Evolutionary conservation across 2,797 vertebrate genomes (phyloP).

Genomic region (Loriculus beryllinus): DNA sequence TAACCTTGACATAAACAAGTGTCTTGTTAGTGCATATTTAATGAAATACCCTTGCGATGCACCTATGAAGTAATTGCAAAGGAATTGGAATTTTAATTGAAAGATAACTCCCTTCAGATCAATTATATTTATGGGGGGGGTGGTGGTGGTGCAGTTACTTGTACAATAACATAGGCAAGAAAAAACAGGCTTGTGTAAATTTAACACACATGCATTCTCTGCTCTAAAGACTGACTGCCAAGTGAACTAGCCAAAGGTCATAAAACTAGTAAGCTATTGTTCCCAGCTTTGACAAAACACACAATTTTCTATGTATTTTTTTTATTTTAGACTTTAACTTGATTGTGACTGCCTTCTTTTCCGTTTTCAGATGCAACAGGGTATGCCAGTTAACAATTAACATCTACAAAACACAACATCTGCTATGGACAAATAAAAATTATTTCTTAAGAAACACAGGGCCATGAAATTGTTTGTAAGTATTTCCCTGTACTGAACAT

Average conservation of each 20-base stretch:
- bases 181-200: background rate
- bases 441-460: background rate
- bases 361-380: background rate
- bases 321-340: background rate
- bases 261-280: background rate
- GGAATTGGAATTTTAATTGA: background rate
- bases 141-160: background rate
- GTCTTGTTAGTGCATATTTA: background rate
- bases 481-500: background rate
- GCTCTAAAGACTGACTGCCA: background rate
- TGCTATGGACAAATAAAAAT: background rate
- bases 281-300: background rate
- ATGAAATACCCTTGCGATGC: background rate
- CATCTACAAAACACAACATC: background rate
- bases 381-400: background rate
- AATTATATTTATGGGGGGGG: background rate
- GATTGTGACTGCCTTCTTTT: background rate
- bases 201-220: background rate
- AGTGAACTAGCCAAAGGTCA: background rate
- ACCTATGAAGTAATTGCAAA: background rate
- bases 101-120: background rate
- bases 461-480: background rate
- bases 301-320: background rate
- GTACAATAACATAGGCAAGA: background rate
- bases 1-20: conserved; percentile 81